Percentiles rank a stretch among this genome's conserved stretches.
Evolutionary conservation across 2,797 vertebrate genomes (phyloP).

Genomic region (Choloepus didactylus): DNA sequence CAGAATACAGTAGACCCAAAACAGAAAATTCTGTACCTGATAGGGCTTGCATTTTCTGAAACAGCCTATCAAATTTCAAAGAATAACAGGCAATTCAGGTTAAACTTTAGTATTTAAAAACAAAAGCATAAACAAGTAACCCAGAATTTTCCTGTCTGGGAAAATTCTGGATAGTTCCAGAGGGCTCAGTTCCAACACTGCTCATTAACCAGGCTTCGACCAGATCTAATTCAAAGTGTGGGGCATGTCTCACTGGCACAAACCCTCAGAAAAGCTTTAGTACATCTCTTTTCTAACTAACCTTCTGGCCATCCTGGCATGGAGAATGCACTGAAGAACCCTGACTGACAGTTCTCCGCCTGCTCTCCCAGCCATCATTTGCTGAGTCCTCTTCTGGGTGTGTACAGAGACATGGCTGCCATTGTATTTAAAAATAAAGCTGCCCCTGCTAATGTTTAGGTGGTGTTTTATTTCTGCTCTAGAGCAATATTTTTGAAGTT

Average conservation of each 20-base stretch:
- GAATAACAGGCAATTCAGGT: not conserved
- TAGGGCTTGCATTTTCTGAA: not conserved
- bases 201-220: not conserved
- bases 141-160: not conserved
- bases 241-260: too few relatives aligned
- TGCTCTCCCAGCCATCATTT: not conserved
- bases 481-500: not conserved
- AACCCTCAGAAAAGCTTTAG: not conserved
- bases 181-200: not conserved
- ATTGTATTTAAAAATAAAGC: not conserved
- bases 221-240: not conserved
- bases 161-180: too few relatives aligned
- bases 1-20: not conserved
- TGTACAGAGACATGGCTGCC: not conserved
- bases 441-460: not conserved
- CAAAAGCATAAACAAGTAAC: not conserved
- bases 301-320: not conserved
- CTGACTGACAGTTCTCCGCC: not conserved
- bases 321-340: not conserved
- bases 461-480: not conserved
- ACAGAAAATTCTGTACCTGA: not conserved
- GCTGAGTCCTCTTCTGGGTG: not conserved
- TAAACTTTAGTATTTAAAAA: not conserved
- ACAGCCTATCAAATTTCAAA: not conserved
- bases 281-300: not conserved